A percentile compares a stretch with the other conserved stretches of the same genome.
Evolutionary conservation across 2,888 invertebrate species (phyloP).

Genomic region (Cistogaster globosa): DNA sequence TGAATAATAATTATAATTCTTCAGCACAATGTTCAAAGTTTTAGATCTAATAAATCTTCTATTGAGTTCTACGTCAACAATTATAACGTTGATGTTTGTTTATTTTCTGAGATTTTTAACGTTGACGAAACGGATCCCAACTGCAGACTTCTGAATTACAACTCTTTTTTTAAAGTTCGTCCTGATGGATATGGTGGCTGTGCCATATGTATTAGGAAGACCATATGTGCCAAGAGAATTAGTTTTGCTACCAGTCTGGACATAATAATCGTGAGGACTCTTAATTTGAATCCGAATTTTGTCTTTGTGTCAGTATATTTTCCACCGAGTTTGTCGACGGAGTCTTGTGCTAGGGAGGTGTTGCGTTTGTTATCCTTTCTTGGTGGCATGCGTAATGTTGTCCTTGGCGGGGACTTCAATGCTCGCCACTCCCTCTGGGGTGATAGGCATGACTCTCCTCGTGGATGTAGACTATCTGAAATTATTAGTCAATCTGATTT

Average conservation of each 20-base stretch:
- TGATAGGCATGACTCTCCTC: background rate
- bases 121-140: background rate
- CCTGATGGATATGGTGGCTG: constrained; percentile 21
- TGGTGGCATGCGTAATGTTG: no score
- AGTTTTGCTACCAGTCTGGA: background rate
- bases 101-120: constrained; percentile 14
- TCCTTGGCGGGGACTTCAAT: no score
- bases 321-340: background rate
- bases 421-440: constrained; percentile 25
- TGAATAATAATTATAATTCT: background rate
- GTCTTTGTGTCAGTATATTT: constrained; percentile 14
- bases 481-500: constrained; percentile 14
- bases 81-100: constrained; percentile 7
- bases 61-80: background rate
- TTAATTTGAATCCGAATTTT: background rate
- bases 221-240: background rate
- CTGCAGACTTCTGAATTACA: constrained; percentile 3
- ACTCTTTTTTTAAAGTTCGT: background rate
- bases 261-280: background rate
- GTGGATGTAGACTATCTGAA: background rate
- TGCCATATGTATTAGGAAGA: constrained; percentile 13
- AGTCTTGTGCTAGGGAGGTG: background rate
- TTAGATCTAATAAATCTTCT: background rate
- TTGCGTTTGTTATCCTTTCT: constrained; percentile 17
- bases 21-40: background rate